Evolutionary conservation across 2,113 vertebrate species (phyloP).

Genomic region (Nothobranchius furzeri): DNA sequence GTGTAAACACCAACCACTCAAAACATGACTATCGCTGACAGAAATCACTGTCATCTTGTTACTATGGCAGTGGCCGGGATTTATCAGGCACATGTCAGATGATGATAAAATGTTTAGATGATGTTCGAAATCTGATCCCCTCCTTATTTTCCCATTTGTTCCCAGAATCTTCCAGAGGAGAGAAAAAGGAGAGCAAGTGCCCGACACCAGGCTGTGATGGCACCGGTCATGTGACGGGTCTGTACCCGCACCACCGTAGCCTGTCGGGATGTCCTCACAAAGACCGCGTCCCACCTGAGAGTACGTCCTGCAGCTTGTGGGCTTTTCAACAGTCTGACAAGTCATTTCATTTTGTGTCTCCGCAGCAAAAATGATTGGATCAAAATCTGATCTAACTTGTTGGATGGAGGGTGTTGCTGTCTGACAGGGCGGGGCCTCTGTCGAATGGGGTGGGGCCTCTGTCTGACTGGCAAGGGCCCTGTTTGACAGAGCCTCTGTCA

Average conservation of each 20-base stretch:
- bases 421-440: not conserved
- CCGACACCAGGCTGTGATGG: constrained; percentile 98
- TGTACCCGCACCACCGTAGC: constrained; percentile 99
- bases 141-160: not conserved
- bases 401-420: not conserved
- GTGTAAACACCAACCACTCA: not conserved
- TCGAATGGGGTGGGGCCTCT: too few species aligned
- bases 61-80: too few species aligned
- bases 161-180: constrained; percentile 94
- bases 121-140: too few species aligned
- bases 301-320: constrained; percentile 80
- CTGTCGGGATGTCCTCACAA: constrained; percentile 99
- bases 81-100: too few species aligned
- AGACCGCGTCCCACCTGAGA: constrained; percentile 98
- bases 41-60: too few species aligned
- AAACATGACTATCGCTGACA: not conserved
- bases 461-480: too few species aligned
- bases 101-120: too few species aligned
- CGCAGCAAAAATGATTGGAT: constrained; percentile 4
- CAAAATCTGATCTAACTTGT: too few species aligned
- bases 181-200: constrained; percentile 99
- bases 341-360: constrained; percentile 40
- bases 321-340: constrained; percentile 30
- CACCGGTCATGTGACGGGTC: constrained; percentile 97
- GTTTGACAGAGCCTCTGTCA: too few species aligned